phyloP scores from a whole-genome alignment of 2,888 invertebrate genomes.

The Sphinx pinastri region DNA sequence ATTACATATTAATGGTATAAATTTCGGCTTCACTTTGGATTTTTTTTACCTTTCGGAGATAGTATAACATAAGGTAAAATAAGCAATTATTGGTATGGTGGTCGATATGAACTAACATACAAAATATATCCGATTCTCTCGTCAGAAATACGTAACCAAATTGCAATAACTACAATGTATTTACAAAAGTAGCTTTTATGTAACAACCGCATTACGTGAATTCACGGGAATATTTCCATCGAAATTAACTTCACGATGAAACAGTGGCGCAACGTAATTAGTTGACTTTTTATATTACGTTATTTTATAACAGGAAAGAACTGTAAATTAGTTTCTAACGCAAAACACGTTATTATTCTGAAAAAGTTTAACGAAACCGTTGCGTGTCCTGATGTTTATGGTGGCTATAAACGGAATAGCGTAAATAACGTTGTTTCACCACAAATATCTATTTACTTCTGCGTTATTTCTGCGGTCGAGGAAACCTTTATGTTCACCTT shows the following conservation, averaged over 20 bases:
- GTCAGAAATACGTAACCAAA: no score
- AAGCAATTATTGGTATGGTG: no score
- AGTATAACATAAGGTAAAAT: no score
- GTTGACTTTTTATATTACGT: constrained; percentile 12
- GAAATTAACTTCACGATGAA: constrained; percentile 8
- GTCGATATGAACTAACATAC: no score
- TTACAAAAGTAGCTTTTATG: not conserved
- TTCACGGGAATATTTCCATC: not conserved
- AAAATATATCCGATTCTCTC: no score
- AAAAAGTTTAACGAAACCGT: constrained; percentile 10
- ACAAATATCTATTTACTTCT: constrained; percentile 36
- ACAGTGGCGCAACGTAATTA: constrained; percentile 8
- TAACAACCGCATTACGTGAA: not conserved
- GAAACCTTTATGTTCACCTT: constrained; percentile 32
- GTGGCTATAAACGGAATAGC: constrained; percentile 9
- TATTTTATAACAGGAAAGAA: not conserved
- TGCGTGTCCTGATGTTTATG: constrained; percentile 16
- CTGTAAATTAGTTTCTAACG: constrained; percentile 14
- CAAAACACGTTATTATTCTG: constrained; percentile 6
- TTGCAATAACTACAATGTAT: not conserved
- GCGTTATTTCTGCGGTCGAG: constrained; percentile 42
- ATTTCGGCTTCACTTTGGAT: no score
- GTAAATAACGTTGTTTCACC: constrained; percentile 39
- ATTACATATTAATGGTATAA: no score
- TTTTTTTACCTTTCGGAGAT: no score